Percentiles rank a stretch among this genome's conserved stretches.
phyloP scores from a whole-genome alignment of 2,797 vertebrate species.

The Oryzias sinensis region DNA sequence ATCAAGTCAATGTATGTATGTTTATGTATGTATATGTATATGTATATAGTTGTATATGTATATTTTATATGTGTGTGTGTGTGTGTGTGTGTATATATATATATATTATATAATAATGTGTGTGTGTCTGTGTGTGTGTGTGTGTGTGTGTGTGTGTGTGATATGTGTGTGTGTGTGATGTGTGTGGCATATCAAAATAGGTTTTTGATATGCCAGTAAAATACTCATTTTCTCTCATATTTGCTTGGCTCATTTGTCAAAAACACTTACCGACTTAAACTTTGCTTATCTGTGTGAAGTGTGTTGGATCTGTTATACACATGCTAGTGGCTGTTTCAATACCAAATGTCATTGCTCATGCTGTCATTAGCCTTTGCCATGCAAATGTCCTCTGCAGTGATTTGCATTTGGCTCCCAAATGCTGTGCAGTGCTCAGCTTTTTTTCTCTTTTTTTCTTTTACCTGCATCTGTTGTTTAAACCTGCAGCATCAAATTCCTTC shows the following conservation, averaged over 20 bases:
- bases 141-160: no score
- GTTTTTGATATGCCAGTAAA: no score
- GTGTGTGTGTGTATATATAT: no score
- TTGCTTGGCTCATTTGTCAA: background rate
- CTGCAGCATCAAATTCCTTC: conserved; percentile 4
- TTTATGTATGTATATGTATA: no score
- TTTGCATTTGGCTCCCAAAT: conserved; percentile 53
- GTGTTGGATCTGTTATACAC: conserved; percentile 26
- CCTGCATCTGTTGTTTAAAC: conserved; percentile 3
- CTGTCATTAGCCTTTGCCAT: conserved; percentile 45
- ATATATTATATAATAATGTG: no score
- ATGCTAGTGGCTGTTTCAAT: conserved; percentile 50
- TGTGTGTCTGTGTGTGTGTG: no score
- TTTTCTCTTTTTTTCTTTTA: conserved; percentile 19
- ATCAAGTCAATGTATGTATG: no score
- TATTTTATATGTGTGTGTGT: no score
- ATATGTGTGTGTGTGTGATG: no score
- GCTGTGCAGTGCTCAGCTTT: conserved; percentile 15
- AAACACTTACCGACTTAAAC: conserved; percentile 7
- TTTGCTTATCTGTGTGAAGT: conserved; percentile 39
- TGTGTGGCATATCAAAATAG: no score
- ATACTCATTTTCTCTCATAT: background rate
- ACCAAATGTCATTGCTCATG: conserved; percentile 55
- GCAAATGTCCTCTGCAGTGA: conserved; percentile 58
- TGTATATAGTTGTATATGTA: no score